A percentile compares a stretch with the other conserved stretches of the same genome.
Conservation (phyloP, 2,888 invertebrate species). For the Ectemnius cavifrons region DNA sequence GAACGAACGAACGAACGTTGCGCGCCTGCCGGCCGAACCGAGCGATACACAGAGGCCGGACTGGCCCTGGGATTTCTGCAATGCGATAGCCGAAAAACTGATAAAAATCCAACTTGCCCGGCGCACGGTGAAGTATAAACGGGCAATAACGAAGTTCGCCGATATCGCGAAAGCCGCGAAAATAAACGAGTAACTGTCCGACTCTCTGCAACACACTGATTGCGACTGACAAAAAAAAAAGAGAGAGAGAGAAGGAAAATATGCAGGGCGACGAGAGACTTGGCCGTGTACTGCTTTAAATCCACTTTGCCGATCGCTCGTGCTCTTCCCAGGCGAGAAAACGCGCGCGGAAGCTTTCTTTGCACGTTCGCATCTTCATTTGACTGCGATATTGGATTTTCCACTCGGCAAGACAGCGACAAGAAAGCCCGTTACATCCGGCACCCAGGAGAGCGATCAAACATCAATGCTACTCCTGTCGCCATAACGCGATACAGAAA, state of each 20-base stretch:
- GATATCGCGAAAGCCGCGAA: not conserved
- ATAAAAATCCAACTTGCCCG: not conserved
- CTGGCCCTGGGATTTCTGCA: not conserved
- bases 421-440: not conserved
- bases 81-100: conserved; percentile 6
- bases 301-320: conserved; percentile 3
- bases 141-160: not conserved
- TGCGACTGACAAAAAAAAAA: not conserved
- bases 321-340: not conserved
- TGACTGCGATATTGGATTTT: conserved; percentile 7
- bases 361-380: conserved; percentile 18
- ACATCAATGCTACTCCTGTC: not conserved
- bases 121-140: not conserved
- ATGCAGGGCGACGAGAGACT: not conserved
- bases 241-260: not conserved
- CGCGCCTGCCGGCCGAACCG: no score
- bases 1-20: no score
- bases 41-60: not conserved
- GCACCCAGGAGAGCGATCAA: not conserved
- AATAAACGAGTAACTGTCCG: conserved; percentile 1
- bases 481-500: no score
- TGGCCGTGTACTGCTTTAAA: conserved; percentile 3
- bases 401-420: not conserved
- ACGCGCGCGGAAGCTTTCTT: conserved; percentile 3
- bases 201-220: not conserved